phyloP scores from a whole-genome alignment of 2,797 vertebrate species.

The Crenichthys baileyi region DNA sequence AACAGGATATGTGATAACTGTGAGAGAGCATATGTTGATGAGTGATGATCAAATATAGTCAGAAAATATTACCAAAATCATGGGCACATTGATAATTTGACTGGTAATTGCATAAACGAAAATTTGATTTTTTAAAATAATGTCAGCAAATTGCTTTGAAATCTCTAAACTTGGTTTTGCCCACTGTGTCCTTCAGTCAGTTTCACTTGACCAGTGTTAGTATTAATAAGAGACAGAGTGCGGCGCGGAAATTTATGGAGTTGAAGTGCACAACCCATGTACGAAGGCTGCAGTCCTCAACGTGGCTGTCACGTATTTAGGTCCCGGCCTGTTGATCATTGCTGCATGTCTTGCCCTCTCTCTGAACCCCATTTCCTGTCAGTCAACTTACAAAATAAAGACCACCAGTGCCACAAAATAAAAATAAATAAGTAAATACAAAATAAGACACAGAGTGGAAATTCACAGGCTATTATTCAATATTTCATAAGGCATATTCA shows the following conservation, averaged over 20 bases:
- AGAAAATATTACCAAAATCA: neutral
- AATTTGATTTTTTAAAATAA: neutral
- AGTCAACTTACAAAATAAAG: too few relatives aligned
- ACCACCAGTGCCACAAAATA: too few relatives aligned
- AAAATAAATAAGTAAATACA: too few relatives aligned
- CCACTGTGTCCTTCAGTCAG: conserved; percentile 55
- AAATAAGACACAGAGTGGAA: conserved; percentile 57
- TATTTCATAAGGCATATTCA: conserved; percentile 62
- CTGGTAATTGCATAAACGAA: neutral
- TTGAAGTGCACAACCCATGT: too few relatives aligned
- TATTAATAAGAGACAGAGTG: conserved; percentile 48
- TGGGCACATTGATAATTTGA: neutral
- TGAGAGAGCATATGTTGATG: neutral
- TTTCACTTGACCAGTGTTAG: conserved; percentile 52
- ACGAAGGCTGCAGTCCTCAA: too few relatives aligned
- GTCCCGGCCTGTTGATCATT: too few relatives aligned
- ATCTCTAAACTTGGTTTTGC: neutral
- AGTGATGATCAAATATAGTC: neutral
- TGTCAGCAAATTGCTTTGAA: conserved; percentile 8
- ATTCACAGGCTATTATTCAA: conserved; percentile 46
- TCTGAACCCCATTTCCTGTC: too few relatives aligned
- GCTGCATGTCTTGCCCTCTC: too few relatives aligned
- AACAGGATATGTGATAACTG: neutral
- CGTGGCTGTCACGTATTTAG: too few relatives aligned
- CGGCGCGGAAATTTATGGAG: too few relatives aligned